Evolutionary conservation across 2,888 invertebrate species (phyloP), one percentile per base, ranked within the genome.

Genomic region (Nomada lathburiana): DNA sequence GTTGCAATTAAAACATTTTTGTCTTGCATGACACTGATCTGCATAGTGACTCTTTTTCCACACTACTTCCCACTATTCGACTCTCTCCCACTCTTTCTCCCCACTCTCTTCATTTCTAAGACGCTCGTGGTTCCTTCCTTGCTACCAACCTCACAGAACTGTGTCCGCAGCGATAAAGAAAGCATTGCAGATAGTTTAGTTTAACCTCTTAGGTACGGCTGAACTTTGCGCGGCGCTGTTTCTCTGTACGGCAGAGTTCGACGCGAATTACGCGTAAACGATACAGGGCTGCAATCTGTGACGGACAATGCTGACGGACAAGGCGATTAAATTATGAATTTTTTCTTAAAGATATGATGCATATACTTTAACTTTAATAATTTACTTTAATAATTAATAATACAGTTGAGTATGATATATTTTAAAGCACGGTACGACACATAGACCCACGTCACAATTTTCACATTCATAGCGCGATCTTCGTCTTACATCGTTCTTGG

Each of bases 1-100:
- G 36, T 76, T 44, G 36, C 70, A 76, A 10, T 65, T 71, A 23
- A 36, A 64, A 7, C 70, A 69, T 55, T 42, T 70, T 55, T 64
- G 9, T 16, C 20, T 69, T 5, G 7, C 16, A 18, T 64, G n/a
- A 42, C 63, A 76, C 5, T 64, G 44, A 20, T 26, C 20, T 9
- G 64, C 23, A 20, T 52, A 70, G 23, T 26, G 70, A 10, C 69
- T 44, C 18, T 76, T 2, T 44, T 29, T 16, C 64, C 69, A 36
- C 70, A 77, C 23, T 72, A n/a, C n/a, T n/a, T n/a, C n/a, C n/a
- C n/a, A n/a, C n/a, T n/a, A n/a, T n/a, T n/a, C n/a, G n/a, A n/a
- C n/a, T n/a, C n/a, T n/a, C n/a, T n/a, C n/a, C n/a, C n/a, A n/a
- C n/a, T n/a, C n/a, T n/a, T n/a, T n/a, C n/a, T n/a, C n/a, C n/a